These are phyloP conservation scores for Rallus crepitans DNA, from an alignment of 2,797 vertebrate species.

Conservation along the genomic window DNA sequence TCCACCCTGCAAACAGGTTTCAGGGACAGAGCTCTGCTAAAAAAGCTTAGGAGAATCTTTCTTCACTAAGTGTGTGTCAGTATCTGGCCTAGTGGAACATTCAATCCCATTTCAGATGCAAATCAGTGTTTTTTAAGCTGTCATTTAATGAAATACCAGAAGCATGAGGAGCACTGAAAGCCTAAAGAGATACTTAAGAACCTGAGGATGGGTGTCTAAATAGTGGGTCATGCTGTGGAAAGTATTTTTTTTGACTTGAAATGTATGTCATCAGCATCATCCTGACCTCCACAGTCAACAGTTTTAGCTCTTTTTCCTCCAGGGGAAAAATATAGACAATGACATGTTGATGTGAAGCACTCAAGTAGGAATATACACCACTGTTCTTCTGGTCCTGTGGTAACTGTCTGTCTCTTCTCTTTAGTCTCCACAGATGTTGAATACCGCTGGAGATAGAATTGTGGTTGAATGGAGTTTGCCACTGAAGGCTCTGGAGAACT, in stretches of 20 bases:
- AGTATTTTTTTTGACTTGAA: background rate
- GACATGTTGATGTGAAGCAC: background rate
- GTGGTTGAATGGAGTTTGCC: background rate
- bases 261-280: background rate
- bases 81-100: background rate
- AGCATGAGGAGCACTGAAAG: background rate
- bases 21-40: background rate
- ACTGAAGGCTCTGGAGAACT: background rate
- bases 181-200: background rate
- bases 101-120: background rate
- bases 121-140: background rate
- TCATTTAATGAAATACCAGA: background rate
- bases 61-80: fast-evolving
- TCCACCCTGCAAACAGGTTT: background rate
- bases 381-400: background rate
- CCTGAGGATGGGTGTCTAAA: background rate
- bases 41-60: background rate
- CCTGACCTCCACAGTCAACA: background rate
- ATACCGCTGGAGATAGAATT: background rate
- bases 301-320: background rate
- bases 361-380: fast-evolving
- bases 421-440: background rate
- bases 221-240: background rate
- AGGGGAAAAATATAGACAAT: background rate
- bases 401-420: background rate